Evolutionary conservation across 30 jellyfish, hydroid and myxozoan genomes (phyloP).

Genomic region (Pelagia noctiluca): DNA sequence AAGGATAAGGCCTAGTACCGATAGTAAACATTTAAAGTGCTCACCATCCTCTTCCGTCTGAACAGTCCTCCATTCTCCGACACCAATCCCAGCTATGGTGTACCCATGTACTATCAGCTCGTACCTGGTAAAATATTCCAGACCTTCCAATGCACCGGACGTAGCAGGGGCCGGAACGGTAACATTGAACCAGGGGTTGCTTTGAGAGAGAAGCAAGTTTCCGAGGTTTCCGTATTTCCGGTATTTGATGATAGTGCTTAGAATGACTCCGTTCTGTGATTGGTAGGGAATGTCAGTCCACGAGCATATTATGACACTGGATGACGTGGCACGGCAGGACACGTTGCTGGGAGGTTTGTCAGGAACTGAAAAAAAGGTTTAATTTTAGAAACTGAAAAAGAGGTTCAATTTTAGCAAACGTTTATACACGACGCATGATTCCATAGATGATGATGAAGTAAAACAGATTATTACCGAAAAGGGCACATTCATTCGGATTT

Average conservation of each 20-base stretch:
- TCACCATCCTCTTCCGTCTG: conserved; percentile 67
- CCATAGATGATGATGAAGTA: too few species aligned
- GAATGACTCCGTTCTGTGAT: conserved; percentile 42
- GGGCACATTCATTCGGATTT: too few species aligned
- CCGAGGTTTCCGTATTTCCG: conserved; percentile 43
- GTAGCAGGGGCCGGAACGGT: neutral
- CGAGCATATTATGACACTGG: conserved; percentile 36
- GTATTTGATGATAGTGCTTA: conserved; percentile 6
- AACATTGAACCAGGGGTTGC: conserved; percentile 18
- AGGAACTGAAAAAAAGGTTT: conserved; percentile 62
- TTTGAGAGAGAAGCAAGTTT: neutral
- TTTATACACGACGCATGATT: too few species aligned
- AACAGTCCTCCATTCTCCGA: conserved; percentile 50
- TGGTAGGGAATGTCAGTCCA: conserved; percentile 54
- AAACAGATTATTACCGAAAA: too few species aligned
- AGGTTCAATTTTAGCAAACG: too few species aligned
- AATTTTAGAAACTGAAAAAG: too few species aligned
- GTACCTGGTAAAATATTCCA: conserved; percentile 49
- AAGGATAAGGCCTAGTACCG: neutral
- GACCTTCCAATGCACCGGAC: neutral
- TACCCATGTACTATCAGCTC: conserved; percentile 45
- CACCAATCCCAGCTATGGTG: conserved; percentile 52
- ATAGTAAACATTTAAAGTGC: neutral
- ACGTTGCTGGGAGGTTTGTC: conserved; percentile 52
- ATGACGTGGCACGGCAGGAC: conserved; percentile 46